Base-by-base conservation (phyloP, 2,888 invertebrate genomes). In the Drosophila meridiana region DNA sequence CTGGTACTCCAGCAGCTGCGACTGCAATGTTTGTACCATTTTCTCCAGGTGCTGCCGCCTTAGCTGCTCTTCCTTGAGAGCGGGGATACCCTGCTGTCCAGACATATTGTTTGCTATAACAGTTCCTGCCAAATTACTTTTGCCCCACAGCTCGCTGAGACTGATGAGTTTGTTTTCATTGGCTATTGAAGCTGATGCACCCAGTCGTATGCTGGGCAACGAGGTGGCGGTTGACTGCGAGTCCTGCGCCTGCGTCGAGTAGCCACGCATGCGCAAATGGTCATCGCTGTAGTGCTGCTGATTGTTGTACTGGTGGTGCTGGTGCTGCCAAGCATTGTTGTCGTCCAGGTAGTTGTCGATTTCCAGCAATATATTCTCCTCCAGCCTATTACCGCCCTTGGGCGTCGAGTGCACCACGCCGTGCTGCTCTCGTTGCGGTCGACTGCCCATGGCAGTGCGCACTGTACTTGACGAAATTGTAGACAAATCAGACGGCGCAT, bases 41-140 rank as follows among this genome's bases (percentile, higher is more conserved):
- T 95, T 94, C 93, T 97, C 97, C 85, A 93, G 92, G 94, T 97
- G 97, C 94, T 96, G 95, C 88, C 97, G 94, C 69, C 96, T 94
- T 45, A 96, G 93, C 88, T 95, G 95, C 91, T 97, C 97, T 91
- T 97, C 97, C 90, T 97, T 96, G 3, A 97, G 67, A 0, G 73
- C 92, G 87, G 95, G 62, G n/a, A 56, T 69, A 40, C 69, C 93
- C 90, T 66, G 83, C 86, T 43, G 91, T 87, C 3, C 92, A 82
- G 73, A 48, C 0, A 57, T 32, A 36, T 63, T 76, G 58, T 76
- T 76, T 5, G 73, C 62, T 5, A 76, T 34, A 1, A 83, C 78
- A 62, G 92, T 93, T n/a, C 78, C 72, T 0, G 66, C 67, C 36
- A 82, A 36, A 68, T 80, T 81, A n/a, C 94, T 68, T 55, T 87